phyloP scores from a whole-genome alignment of 2,113 vertebrate genomes.

The Falcunculus frontatus region DNA sequence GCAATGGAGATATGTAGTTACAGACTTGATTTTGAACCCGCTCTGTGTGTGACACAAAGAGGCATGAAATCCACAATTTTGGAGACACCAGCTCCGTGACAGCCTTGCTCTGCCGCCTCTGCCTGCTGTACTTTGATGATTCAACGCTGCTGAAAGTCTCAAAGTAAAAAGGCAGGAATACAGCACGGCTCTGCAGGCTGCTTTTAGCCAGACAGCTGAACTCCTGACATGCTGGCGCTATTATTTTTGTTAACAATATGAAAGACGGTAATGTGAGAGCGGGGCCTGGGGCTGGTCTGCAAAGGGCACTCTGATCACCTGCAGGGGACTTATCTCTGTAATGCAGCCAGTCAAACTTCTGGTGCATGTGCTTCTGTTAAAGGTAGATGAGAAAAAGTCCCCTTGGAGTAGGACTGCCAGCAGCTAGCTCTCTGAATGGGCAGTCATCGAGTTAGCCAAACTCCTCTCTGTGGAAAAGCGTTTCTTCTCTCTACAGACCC shows the following conservation, averaged over 20 bases:
- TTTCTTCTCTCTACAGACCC: background rate
- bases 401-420: background rate
- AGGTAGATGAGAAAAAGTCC: background rate
- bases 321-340: background rate
- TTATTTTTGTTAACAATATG: background rate
- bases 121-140: background rate
- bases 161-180: background rate
- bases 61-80: background rate
- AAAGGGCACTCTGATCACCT: background rate
- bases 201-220: background rate
- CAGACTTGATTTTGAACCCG: background rate
- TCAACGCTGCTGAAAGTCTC: background rate
- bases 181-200: background rate
- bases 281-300: background rate
- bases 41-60: background rate
- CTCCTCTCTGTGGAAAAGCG: background rate
- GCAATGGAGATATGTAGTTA: fast-evolving
- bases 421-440: background rate
- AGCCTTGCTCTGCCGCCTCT: background rate
- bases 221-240: background rate
- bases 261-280: background rate
- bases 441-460: background rate
- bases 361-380: background rate
- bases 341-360: background rate
- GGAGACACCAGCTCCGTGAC: background rate